Evolutionary conservation across 2,113 vertebrate genomes (phyloP), one percentile per base, ranked within the genome.

Genomic region (Ciconia boyciana): DNA sequence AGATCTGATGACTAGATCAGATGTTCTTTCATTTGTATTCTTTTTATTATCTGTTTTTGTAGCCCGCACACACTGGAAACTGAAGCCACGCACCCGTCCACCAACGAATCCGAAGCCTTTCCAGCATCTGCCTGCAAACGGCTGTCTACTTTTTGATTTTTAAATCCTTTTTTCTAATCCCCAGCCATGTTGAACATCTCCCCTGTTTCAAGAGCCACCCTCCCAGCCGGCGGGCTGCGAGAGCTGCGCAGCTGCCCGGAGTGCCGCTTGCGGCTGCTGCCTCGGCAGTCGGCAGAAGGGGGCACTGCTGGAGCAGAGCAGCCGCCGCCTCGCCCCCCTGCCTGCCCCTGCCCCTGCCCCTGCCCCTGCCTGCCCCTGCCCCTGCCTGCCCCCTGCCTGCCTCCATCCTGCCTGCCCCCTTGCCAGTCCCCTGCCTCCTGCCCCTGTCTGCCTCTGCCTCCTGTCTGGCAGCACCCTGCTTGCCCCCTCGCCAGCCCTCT

Each of bases 1-100:
- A 93, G 92, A 97, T 96, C 95, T 81, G 92, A 97, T 96, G 96
- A 87, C 95, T 96, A 78, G 89, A 95, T 98, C 97, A 97, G 95
- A 97, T 98, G 97, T 89, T 97, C 89, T 94, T 91, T 78, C 93
- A 88, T 91, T 96, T 87, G 83, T 80, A 65, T 92, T 90, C 92
- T 85, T 94, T 97, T 92, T 91, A 80, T 94, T 97, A 77, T 91
- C 91, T 83, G 81, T 66, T 93, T 96, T 75, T 60, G 41, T 46
- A 74, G 69, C 3, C 36, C 82, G 14, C n/a, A 3, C 84, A 25
- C 64, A 19, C 51, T 90, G 82, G 71, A 87, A 87, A 81, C 57
- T 10, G 26, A 79, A 90, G 62, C 80, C 75, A 21, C 4, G 20
- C 85, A 43, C 65, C 58, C 44, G 14, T 85, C 77, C 69, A 75